Evolutionary conservation across 2,797 vertebrate species (phyloP).

Genomic region (Buphagus erythrorhynchus): DNA sequence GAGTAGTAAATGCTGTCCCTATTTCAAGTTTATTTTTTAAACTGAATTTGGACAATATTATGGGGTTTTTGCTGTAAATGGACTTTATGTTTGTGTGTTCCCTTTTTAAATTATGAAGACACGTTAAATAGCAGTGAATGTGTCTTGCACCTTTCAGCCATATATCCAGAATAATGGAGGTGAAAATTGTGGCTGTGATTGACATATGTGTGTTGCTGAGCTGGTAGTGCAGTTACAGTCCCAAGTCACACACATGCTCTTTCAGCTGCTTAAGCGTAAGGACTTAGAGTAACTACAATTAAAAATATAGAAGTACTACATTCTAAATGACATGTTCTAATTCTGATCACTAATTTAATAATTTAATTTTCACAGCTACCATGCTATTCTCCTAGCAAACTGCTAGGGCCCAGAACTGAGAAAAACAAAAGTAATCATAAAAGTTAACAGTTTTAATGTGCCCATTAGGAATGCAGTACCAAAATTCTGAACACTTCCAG

Average conservation of each 20-base stretch:
- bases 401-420: neutral
- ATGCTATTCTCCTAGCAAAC: neutral
- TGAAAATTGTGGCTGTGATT: neutral
- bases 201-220: neutral
- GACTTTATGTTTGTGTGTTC: neutral
- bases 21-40: neutral
- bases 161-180: neutral
- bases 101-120: neutral
- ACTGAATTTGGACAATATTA: neutral
- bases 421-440: neutral
- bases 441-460: neutral
- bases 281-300: neutral
- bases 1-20: neutral
- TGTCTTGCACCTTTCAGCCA: neutral
- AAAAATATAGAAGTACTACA: neutral
- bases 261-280: neutral
- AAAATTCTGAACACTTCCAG: neutral
- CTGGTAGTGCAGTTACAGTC: neutral
- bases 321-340: neutral
- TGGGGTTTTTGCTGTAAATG: neutral
- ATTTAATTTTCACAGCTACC: neutral
- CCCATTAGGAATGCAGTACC: neutral
- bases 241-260: neutral
- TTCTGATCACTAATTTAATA: neutral
- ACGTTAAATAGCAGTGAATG: neutral